Evolutionary conservation across 2,797 vertebrate genomes (phyloP), one percentile per base, ranked within the genome.

Genomic region (Todus mexicanus): DNA sequence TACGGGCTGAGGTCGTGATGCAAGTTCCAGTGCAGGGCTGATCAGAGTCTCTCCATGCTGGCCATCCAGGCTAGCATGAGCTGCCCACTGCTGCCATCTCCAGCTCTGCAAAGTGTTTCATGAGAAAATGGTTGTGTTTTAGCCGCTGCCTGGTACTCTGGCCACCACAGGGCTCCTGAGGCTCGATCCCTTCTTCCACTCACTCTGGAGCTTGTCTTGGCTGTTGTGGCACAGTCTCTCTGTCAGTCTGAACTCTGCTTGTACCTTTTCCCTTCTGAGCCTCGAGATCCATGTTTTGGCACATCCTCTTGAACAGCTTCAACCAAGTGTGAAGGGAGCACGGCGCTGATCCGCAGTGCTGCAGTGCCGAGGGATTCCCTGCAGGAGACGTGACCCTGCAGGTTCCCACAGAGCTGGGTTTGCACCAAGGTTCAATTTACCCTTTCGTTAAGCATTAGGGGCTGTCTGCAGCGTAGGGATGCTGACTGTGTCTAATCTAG

Each of bases 1-100:
- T 23, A 15, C 3, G 21, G 21, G 43, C 19, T 5, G 1, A 35
- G 57, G 21, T 72, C 0, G 0, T 0, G 0, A 7, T n/a, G n/a
- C 37, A 68, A 56, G 50, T 75, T 21, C 45, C 43, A 29, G 23
- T 11, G 18, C 27, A 56, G 37, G 8, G 23, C 12, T 37, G 40
- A 18, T 78, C 19, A 16, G n/a, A n/a, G 9, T 26, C 31, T 21
- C 27, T 54, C 40, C 2, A 0, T 29, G 71, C 29, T 9, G 1
- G 35, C 43, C 21, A 9, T 26, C 56, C 2, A 2, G 57, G 18
- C 25, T 59, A 81, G 68, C 0, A 0, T 4, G 5, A 37, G 25
- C 59, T 93, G 54, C 56, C 75, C 29, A 3, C 60, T 72, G 57
- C 70, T 90, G 77, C 69, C 72, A 50, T 63, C 66, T 78, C 91